Conservation (phyloP, 2,113 vertebrate species). For the Ammospiza nelsoni region DNA sequence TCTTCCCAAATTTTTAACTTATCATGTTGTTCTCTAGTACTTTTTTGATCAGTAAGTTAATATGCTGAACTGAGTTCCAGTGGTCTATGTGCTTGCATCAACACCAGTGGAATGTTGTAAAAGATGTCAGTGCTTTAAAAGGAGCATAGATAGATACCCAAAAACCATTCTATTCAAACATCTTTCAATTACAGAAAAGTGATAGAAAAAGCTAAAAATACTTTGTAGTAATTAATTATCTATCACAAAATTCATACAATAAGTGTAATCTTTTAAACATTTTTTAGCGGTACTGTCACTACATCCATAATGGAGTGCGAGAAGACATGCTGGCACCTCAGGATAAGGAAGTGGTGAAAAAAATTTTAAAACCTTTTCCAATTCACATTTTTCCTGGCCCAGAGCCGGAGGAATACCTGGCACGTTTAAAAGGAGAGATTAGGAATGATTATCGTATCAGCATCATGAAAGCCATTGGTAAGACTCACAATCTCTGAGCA, state of each 20-base stretch:
- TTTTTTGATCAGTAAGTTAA: not conserved
- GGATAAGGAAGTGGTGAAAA: conserved; percentile 74
- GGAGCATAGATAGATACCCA: not conserved
- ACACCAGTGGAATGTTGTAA: not conserved
- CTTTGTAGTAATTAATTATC: not conserved
- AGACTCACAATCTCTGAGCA: not conserved
- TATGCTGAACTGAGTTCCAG: not conserved
- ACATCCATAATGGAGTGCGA: conserved; percentile 79
- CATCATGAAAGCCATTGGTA: conserved; percentile 87
- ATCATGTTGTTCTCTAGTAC: not conserved
- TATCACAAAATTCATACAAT: not conserved
- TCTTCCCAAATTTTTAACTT: not conserved
- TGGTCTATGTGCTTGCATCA: not conserved
- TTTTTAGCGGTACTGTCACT: conserved; percentile 86
- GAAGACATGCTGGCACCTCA: conserved; percentile 81
- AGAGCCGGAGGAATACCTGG: conserved; percentile 54
- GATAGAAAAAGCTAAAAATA: not conserved
- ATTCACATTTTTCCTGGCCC: conserved; percentile 38
- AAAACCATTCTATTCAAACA: not conserved
- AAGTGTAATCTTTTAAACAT: not conserved
- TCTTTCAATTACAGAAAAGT: not conserved
- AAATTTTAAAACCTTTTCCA: conserved; percentile 77
- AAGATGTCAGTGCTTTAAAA: not conserved
- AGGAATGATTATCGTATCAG: conserved; percentile 74
- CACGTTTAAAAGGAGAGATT: conserved; percentile 77